Base-by-base conservation (phyloP, 2,797 vertebrate species). In the Sebastolobus altivelis region DNA sequence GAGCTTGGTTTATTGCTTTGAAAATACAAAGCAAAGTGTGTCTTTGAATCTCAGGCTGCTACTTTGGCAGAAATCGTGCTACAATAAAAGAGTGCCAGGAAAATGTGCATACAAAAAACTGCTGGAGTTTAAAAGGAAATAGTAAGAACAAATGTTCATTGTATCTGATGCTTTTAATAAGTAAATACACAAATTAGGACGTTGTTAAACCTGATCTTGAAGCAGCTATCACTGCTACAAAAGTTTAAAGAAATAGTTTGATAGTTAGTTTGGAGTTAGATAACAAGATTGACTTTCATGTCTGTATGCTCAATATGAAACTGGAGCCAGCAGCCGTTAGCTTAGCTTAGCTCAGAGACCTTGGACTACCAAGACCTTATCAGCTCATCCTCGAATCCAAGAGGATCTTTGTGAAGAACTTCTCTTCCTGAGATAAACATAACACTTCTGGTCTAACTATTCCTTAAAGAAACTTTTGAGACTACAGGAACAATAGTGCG, bases 1-100 rank as follows among this genome's bases (percentile, higher is more conserved):
- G 81, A 80, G 66, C 52, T 55, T 35, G 55, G 29, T 61, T 65
- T 59, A 56, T 37, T 68, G 52, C 69, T 55, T 78, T 22, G 12
- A 61, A 75, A 79, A 70, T 10, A 72, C 70, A 82, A 81, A 63
- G 68, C 37, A 58, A 37, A 59, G 27, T 25, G 38, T 29, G 66
- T 68, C 12, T 75, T 70, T 79, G 80, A 75, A 67, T 37, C 10
- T 2, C 55, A 68, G 58, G 10, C 62, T 66, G 70, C 65, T 69
- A 11, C 65, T 73, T 49, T 76, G 75, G 75, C 59, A 85, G 29
- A 46, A 72, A 18, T 13, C 25, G 38, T 38, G 60, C 66, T 49
- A 49, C 5, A 59, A 63, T 56, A 61, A 49, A 4, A 35, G 33
- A 49, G n/a, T 3, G 11, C 56, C 25, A 66, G n/a, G 40, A 80